Evolutionary conservation across 2,797 vertebrate species (phyloP), one percentile per base, ranked within the genome.

Genomic region (Channa striata): DNA sequence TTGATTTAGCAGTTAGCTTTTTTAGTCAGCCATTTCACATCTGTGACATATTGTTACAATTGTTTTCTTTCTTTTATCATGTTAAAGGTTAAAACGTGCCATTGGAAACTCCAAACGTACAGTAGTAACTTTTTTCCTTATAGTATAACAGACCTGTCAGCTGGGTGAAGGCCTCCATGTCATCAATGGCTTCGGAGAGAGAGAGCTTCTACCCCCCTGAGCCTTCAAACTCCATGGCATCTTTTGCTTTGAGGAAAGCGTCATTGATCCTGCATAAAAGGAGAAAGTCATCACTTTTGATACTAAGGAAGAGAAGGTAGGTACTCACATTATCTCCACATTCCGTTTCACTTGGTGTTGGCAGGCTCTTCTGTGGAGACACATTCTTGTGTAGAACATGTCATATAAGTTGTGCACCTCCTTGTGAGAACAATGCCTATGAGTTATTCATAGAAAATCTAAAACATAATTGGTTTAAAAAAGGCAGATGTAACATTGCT

Each of bases 161-260:
- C 73, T 97, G 97, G 54, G 94, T 94, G 89, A 97, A 99, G 58
- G 97, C 97, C 89, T 94, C 95, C 97, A 99, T 98, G 89, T 99
- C 96, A 11, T 97, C 93, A 42, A 98, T 95, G 19, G 97, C 94
- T 42, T 89, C 93, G 59, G 97, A 98, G 52, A 99, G 94, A 0
- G 1, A 88, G 84, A 89, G 97, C 11, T 44, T 69, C 60, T 67
- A 91, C 3, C 93, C 94, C 2, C 8, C 20, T 2, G 92, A 82
- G 30, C 96, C 97, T 77, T 78, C 60, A 58, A 97, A 93, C 78
- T 89, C 12, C 42, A 98, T 91, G 77, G 94, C 71, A 54, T 74
- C 0, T n/a, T 99, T 95, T 54, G 97, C 97, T 89, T 97, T 95
- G 62, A 96, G 84, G 77, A 99, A 93, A 53, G 97, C 97, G 84